Conservation (phyloP, 30 jellyfish, hydroid and myxozoan genomes). For the Aurelia aurita complex sp. Pacific region DNA sequence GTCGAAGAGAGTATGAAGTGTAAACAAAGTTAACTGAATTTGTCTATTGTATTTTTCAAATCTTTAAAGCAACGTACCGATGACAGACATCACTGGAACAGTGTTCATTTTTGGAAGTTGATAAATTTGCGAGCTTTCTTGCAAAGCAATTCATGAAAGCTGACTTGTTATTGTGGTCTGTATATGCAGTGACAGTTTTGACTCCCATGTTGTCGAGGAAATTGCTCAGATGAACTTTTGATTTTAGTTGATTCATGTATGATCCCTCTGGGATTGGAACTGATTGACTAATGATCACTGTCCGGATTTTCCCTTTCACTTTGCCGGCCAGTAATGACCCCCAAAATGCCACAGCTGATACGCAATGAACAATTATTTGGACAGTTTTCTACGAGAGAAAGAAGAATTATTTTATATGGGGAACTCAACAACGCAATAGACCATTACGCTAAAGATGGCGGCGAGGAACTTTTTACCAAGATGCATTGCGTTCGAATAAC, state of each 20-base stretch:
- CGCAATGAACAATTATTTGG: slow-evolving; percentile 64
- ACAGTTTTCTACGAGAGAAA: slow-evolving; percentile 51
- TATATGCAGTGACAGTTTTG: slow-evolving; percentile 57
- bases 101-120: slow-evolving; percentile 38
- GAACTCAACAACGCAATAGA: too few relatives aligned
- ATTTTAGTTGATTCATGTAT: slow-evolving; percentile 43
- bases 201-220: slow-evolving; percentile 60
- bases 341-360: slow-evolving; percentile 51
- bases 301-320: slow-evolving; percentile 62
- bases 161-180: slow-evolving; percentile 21
- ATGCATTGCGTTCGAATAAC: too few relatives aligned
- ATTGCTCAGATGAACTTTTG: slow-evolving; percentile 46
- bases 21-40: too few relatives aligned
- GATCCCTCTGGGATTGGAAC: slow-evolving; percentile 66
- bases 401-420: too few relatives aligned
- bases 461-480: too few relatives aligned
- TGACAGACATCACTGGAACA: slow-evolving; percentile 77
- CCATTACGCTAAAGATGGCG: too few relatives aligned
- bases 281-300: slow-evolving; percentile 66
- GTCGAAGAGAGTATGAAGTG: too few relatives aligned
- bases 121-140: slow-evolving; percentile 2
- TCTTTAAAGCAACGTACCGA: slow-evolving; percentile 31
- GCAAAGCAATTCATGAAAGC: slow-evolving; percentile 50
- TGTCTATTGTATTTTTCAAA: not conserved
- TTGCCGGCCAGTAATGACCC: slow-evolving; percentile 58